phyloP scores from a whole-genome alignment of 2,797 vertebrate species.

The Pteronotus mesoamericanus region DNA sequence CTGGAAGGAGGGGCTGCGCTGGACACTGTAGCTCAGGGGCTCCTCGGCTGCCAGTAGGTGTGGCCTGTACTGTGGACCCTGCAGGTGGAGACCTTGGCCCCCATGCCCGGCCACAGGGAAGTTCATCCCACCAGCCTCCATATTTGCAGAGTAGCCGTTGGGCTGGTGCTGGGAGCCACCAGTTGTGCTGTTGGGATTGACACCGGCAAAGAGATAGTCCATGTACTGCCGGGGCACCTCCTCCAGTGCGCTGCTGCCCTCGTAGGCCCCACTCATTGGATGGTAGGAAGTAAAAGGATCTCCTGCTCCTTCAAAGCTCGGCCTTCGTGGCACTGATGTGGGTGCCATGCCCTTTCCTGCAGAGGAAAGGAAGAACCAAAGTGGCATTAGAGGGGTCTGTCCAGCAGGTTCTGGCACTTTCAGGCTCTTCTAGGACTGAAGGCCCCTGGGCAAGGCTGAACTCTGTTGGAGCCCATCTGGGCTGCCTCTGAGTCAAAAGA shows the following conservation, averaged over 20 bases:
- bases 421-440: not conserved
- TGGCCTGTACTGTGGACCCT: conserved; percentile 85
- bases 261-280: conserved; percentile 89
- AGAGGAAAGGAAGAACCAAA: conserved; percentile 51
- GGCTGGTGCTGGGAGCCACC: conserved; percentile 83
- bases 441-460: not conserved
- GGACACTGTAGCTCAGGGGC: conserved; percentile 87
- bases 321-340: conserved; percentile 88
- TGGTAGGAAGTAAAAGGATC: conserved; percentile 92
- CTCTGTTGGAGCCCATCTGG: not conserved
- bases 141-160: conserved; percentile 87
- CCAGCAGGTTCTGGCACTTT: not conserved
- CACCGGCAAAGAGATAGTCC: conserved; percentile 92
- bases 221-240: conserved; percentile 91
- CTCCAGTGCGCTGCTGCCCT: conserved; percentile 84
- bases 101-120: conserved; percentile 86
- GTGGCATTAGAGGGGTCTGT: not conserved
- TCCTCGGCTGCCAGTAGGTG: conserved; percentile 89
- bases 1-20: conserved; percentile 96
- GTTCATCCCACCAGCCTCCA: conserved; percentile 89
- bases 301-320: conserved; percentile 87
- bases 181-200: conserved; percentile 84
- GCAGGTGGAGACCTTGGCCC: conserved; percentile 87
- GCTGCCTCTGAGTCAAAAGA: not conserved
- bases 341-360: conserved; percentile 86